These are phyloP conservation scores for Tympanuchus pallidicinctus DNA, from an alignment of 2,113 vertebrate species.

Conservation along the genomic window DNA sequence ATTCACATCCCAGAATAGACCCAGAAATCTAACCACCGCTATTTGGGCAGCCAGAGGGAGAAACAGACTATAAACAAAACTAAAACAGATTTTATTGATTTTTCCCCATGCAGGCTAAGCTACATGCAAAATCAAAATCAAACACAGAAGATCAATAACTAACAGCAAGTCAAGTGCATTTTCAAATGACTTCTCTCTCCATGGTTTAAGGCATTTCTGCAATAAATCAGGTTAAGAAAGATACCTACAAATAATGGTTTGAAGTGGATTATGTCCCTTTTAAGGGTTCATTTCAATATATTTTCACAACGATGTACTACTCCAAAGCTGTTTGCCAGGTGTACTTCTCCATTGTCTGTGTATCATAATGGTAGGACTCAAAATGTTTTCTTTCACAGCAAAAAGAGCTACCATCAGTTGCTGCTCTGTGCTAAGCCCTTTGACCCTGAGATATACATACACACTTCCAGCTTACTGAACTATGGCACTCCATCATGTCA, in stretches of 20 bases:
- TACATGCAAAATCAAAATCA: constrained; percentile 55
- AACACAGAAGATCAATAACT: constrained; percentile 57
- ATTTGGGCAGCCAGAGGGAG: constrained; percentile 41
- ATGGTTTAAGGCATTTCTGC: not conserved
- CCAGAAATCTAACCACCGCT: constrained; percentile 30
- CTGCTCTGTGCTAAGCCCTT: not conserved
- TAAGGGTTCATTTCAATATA: not conserved
- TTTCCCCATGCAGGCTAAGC: constrained; percentile 51
- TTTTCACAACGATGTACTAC: not conserved
- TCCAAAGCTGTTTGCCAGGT: not conserved
- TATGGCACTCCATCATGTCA: not conserved
- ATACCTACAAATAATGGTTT: constrained; percentile 31
- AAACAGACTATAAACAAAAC: constrained; percentile 62
- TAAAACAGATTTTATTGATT: constrained; percentile 64
- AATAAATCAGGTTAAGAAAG: not conserved
- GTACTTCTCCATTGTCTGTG: not conserved
- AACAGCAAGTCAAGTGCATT: constrained; percentile 51
- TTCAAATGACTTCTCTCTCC: constrained; percentile 31
- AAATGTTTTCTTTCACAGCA: not conserved
- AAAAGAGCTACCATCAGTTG: not conserved
- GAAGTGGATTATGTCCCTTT: not conserved
- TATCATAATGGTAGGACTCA: not conserved
- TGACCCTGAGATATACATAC: not conserved
- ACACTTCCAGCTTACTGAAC: not conserved
- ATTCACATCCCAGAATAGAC: constrained; percentile 15